Conservation (phyloP, 2,113 vertebrate genomes). For the Mesembrinibis cayennensis region DNA sequence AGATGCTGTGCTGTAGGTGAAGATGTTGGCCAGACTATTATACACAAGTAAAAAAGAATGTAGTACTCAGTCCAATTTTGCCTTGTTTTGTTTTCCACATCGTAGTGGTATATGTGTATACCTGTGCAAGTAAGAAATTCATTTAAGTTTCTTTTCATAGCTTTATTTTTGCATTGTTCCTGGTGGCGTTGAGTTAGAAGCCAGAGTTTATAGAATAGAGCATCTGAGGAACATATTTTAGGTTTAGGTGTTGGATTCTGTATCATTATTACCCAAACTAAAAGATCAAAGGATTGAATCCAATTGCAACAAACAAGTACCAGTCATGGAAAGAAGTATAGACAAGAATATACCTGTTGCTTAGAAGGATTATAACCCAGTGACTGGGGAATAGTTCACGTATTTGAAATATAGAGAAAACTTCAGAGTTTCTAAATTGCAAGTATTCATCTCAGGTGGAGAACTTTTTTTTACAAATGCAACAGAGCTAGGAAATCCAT, state of each 20-base stretch:
- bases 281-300: background rate
- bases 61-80: background rate
- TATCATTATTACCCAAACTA: background rate
- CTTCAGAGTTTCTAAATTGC: background rate
- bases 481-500: background rate
- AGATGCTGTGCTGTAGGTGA: background rate
- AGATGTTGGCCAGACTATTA: background rate
- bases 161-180: background rate
- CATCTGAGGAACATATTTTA: background rate
- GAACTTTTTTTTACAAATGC: background rate
- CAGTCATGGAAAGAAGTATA: background rate
- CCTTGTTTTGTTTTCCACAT: background rate
- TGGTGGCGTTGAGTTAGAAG: background rate
- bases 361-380: background rate
- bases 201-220: background rate
- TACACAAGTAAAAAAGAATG: background rate
- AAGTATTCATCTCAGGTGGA: background rate
- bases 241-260: background rate
- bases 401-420: background rate
- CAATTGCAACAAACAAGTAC: background rate
- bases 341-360: background rate
- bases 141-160: background rate
- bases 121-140: background rate
- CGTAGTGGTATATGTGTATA: rapidly evolving
- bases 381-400: rapidly evolving